A percentile compares a stretch with the other conserved stretches of the same genome.
Conservation (phyloP, 2,113 vertebrate species). For the Tychaedon coryphoeus region DNA sequence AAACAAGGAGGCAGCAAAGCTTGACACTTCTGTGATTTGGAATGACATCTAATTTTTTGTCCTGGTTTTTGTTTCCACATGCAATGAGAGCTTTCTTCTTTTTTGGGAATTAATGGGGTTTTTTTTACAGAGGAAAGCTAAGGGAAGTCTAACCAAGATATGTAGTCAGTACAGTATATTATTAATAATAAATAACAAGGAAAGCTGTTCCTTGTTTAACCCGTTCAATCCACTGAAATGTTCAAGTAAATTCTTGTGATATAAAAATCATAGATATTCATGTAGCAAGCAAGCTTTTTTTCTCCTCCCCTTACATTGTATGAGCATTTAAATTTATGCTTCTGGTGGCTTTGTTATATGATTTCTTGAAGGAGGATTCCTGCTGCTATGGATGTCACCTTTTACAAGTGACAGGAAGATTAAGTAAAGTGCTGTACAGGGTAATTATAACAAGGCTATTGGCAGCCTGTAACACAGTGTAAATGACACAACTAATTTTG, state of each 20-base stretch:
- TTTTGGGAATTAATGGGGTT: neutral
- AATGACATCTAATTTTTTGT: neutral
- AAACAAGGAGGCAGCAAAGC: neutral
- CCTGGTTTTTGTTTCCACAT: neutral
- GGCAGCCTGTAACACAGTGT: neutral
- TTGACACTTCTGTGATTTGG: neutral
- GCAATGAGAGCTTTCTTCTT: neutral
- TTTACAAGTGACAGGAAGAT: constrained; percentile 24
- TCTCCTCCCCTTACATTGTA: neutral
- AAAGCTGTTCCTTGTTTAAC: neutral
- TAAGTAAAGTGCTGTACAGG: constrained; percentile 11
- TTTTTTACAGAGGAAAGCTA: neutral
- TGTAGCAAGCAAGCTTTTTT: neutral
- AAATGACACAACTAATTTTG: constrained; percentile 41
- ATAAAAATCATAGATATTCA: neutral
- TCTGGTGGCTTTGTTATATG: neutral
- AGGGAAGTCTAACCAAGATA: neutral
- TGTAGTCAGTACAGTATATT: neutral
- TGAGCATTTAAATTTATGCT: neutral
- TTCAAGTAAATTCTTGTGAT: neutral
- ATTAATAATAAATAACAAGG: neutral
- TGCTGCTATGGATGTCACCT: constrained; percentile 1
- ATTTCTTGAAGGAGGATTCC: constrained; percentile 13
- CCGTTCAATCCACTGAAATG: neutral
- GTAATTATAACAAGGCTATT: constrained; percentile 46